Percentiles rank a stretch among this genome's conserved stretches.
Conservation (phyloP, 2,888 invertebrate species). For the Gortyna flavago region DNA sequence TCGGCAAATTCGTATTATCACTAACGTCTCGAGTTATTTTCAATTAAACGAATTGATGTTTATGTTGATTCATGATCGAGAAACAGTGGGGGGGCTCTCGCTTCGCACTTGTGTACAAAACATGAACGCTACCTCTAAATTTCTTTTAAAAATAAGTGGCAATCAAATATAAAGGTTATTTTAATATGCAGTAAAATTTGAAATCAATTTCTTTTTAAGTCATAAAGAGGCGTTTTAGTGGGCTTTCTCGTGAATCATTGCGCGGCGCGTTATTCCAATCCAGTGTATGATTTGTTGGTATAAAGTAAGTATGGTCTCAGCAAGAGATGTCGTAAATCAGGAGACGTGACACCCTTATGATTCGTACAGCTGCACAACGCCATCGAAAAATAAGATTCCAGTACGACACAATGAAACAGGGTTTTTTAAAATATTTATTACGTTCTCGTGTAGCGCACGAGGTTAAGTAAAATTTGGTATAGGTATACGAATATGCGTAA, state of each 20-base stretch:
- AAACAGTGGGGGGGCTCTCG: constrained; percentile 79
- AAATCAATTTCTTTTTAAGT: constrained; percentile 86
- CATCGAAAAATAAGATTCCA: constrained; percentile 78
- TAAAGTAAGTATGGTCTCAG: constrained; percentile 82
- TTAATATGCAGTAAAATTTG: constrained; percentile 89
- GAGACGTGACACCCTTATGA: constrained; percentile 81
- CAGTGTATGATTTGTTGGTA: constrained; percentile 83
- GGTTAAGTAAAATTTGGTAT: constrained; percentile 39
- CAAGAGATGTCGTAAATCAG: constrained; percentile 86
- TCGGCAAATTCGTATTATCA: constrained; percentile 70
- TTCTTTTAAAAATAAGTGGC: constrained; percentile 78
- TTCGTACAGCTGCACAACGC: constrained; percentile 79
- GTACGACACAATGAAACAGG: constrained; percentile 69
- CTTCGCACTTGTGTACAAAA: constrained; percentile 67
- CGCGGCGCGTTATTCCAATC: constrained; percentile 72
- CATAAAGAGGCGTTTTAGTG: constrained; percentile 84
- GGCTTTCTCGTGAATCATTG: constrained; percentile 82
- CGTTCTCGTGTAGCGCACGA: constrained; percentile 35
- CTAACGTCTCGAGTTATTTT: constrained; percentile 75
- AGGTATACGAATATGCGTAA: constrained; percentile 1
- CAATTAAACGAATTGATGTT: constrained; percentile 84
- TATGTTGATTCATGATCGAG: constrained; percentile 81
- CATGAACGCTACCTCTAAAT: constrained; percentile 70
- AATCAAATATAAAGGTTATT: constrained; percentile 87
- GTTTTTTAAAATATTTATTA: constrained; percentile 68